Evolutionary conservation across 1,140 invertebrate genomes (phyloP).

Genomic region (Amyelois transitella): DNA sequence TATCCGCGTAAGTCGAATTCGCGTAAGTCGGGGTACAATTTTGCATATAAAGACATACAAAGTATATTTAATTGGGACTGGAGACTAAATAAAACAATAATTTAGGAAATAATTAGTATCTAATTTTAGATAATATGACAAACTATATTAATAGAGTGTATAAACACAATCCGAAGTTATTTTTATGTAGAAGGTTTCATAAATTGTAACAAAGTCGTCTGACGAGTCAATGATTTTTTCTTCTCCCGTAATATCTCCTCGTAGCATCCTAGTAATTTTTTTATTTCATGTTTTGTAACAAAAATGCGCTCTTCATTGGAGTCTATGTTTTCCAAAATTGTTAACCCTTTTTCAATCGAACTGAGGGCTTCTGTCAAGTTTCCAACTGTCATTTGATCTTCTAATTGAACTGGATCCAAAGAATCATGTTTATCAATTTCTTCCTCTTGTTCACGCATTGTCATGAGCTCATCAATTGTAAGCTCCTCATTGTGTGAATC

Average conservation of each 20-base stretch:
- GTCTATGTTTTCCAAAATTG: neutral
- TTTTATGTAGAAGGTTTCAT: conserved; percentile 7
- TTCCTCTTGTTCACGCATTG: neutral
- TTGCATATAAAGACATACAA: no score
- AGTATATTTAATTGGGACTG: no score
- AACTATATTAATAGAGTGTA: no score
- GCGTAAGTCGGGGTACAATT: no score
- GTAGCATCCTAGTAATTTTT: conserved; percentile 5
- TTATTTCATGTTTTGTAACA: neutral
- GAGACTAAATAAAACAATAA: no score
- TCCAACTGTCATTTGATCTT: neutral
- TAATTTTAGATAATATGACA: no score
- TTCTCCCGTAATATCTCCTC: conserved; percentile 12
- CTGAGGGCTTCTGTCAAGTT: neutral
- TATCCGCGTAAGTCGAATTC: no score
- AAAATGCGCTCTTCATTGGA: no score
- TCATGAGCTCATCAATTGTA: neutral
- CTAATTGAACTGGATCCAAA: neutral
- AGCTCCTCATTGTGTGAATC: neutral
- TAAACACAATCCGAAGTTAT: no score
- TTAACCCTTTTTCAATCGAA: neutral
- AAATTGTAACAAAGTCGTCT: conserved; percentile 15
- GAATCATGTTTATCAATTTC: neutral
- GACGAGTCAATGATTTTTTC: conserved; percentile 14
- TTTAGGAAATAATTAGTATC: no score